Conservation (phyloP, 2,797 vertebrate species). For the Micropoecilia bifurca region DNA sequence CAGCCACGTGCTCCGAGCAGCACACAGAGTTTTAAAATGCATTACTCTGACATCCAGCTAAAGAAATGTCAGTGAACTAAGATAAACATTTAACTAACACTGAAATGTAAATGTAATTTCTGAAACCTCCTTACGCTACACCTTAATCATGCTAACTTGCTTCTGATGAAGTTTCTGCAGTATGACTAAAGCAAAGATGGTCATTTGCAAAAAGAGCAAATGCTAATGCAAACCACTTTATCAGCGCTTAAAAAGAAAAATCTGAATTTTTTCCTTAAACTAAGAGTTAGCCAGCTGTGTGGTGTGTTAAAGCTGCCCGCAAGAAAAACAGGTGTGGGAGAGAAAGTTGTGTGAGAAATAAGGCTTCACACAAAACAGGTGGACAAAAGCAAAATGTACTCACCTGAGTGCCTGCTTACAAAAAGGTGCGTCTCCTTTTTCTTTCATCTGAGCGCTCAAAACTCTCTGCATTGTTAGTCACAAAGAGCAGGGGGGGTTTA, state of each 20-base stretch:
- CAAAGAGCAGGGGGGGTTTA: background rate
- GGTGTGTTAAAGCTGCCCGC: conserved; percentile 25
- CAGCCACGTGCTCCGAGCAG: conserved; percentile 62
- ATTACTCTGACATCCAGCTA: conserved; percentile 38
- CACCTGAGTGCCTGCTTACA: background rate
- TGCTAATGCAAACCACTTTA: conserved; percentile 29
- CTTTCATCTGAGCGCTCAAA: background rate
- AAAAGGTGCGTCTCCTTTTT: background rate
- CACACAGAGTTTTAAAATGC: conserved; percentile 40
- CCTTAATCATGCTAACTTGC: conserved; percentile 4
- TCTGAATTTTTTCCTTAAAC: conserved; percentile 19
- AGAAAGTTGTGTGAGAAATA: background rate
- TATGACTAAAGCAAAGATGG: background rate
- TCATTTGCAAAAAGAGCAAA: background rate
- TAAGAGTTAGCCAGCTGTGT: conserved; percentile 34
- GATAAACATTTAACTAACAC: conserved; percentile 18
- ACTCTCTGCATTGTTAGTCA: background rate
- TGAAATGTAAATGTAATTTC: background rate
- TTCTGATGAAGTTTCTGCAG: background rate
- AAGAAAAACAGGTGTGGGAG: conserved; percentile 54
- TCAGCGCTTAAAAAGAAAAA: conserved; percentile 21
- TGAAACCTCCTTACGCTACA: background rate
- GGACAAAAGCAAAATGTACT: background rate
- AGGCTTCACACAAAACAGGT: background rate
- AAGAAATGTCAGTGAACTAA: conserved; percentile 34